Evolutionary conservation across 2,888 invertebrate species (phyloP).

Genomic region (Drosophila kambysellisi): DNA sequence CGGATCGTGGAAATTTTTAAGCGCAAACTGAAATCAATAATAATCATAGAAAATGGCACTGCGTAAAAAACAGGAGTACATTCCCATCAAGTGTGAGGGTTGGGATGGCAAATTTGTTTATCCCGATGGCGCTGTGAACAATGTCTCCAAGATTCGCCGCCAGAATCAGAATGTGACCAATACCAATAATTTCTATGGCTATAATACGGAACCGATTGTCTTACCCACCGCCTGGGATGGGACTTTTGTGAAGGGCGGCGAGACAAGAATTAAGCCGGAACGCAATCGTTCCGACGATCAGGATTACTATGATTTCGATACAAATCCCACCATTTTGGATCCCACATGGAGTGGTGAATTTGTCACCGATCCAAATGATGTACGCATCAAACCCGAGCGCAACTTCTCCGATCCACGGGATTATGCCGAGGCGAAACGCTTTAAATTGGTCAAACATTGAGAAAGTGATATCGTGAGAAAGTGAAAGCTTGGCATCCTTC

Average conservation of each 20-base stretch:
- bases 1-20: constrained; percentile 37
- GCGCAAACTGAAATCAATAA: constrained; percentile 6
- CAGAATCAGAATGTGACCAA: constrained; percentile 83
- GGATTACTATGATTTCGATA: constrained; percentile 81
- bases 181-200: constrained; percentile 83
- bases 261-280: constrained; percentile 76
- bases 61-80: constrained; percentile 82
- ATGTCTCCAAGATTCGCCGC: constrained; percentile 82
- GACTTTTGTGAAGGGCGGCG: constrained; percentile 82
- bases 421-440: constrained; percentile 82
- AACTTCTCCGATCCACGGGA: constrained; percentile 84
- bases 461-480: constrained; percentile 12
- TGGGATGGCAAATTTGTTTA: constrained; percentile 85
- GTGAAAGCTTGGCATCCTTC: constrained; percentile 14
- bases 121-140: constrained; percentile 78
- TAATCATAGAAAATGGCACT: constrained; percentile 70
- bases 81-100: constrained; percentile 85
- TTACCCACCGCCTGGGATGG: constrained; percentile 84
- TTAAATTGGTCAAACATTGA: constrained; percentile 71
- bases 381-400: constrained; percentile 83
- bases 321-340: constrained; percentile 81
- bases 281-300: constrained; percentile 84
- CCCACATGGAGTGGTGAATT: constrained; percentile 84
- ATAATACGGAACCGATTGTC: constrained; percentile 79
- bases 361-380: constrained; percentile 82